phyloP scores from a whole-genome alignment of 2,797 vertebrate species.

The Acanthurus lineatus region DNA sequence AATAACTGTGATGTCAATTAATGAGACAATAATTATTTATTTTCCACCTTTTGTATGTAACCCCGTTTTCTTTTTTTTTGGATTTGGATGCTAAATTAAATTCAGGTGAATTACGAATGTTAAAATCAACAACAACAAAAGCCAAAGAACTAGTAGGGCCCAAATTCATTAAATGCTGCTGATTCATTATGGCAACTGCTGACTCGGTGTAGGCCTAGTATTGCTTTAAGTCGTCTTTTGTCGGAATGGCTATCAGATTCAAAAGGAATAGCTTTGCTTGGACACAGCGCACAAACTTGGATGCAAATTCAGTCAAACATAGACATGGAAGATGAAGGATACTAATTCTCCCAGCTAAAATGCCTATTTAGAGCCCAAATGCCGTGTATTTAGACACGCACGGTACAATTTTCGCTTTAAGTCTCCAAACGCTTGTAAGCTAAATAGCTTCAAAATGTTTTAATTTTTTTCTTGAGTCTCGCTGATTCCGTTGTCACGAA shows the following conservation, averaged over 20 bases:
- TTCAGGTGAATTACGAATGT: background rate
- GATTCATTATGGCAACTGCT: background rate
- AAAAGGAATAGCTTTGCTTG: background rate
- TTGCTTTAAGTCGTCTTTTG: background rate
- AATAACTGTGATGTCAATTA: conserved; percentile 53
- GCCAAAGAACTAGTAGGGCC: background rate
- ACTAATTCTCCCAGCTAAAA: background rate
- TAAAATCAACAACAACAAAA: too few species aligned
- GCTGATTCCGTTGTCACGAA: conserved; percentile 9
- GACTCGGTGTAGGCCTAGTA: too few species aligned
- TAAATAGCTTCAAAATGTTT: conserved; percentile 47
- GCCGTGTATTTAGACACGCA: background rate
- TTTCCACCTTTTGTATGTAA: background rate
- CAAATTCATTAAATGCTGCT: background rate
- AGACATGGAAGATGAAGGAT: background rate
- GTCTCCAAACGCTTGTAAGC: conserved; percentile 1
- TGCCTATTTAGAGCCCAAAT: conserved; percentile 13
- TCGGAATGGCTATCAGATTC: background rate
- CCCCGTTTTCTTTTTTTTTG: background rate
- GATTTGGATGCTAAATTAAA: background rate
- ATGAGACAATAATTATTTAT: conserved; percentile 6
- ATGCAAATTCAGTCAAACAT: conserved; percentile 20
- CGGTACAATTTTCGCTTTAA: conserved; percentile 3
- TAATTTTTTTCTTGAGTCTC: background rate
- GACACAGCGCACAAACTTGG: background rate